Percentiles rank a stretch among this genome's conserved stretches.
These are phyloP conservation scores for Uromys caudimaculatus DNA, from an alignment of 2,797 vertebrate species.

Conservation along the genomic window DNA sequence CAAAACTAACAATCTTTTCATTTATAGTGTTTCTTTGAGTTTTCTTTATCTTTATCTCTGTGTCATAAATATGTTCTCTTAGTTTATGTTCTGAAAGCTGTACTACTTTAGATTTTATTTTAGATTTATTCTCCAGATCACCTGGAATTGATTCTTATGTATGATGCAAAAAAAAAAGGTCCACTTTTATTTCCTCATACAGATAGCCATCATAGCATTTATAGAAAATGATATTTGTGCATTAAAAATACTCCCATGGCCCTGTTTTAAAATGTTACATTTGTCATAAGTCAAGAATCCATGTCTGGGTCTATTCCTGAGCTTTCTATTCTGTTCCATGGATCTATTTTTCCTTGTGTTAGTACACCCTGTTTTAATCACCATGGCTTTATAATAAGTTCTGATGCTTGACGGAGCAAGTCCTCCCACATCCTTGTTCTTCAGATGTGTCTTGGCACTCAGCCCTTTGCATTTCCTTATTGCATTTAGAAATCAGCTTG, in stretches of 20 bases:
- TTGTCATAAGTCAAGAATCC: conserved; percentile 59
- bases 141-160: conserved; percentile 51
- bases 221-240: conserved; percentile 23
- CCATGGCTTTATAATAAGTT: conserved; percentile 30
- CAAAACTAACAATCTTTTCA: conserved; percentile 22
- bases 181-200: neutral
- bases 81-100: neutral
- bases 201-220: neutral
- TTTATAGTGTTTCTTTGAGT: neutral
- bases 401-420: conserved; percentile 31
- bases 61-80: neutral
- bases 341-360: conserved; percentile 25
- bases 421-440: conserved; percentile 1
- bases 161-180: neutral
- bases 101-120: conserved; percentile 43
- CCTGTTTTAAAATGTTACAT: conserved; percentile 34
- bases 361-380: conserved; percentile 44
- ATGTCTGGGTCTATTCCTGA: conserved; percentile 54
- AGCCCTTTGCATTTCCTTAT: conserved; percentile 27
- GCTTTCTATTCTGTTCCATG: conserved; percentile 37
- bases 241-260: neutral
- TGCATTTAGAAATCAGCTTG: conserved; percentile 50
- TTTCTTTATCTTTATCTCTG: neutral
- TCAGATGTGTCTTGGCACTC: conserved; percentile 27
- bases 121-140: conserved; percentile 36